phyloP scores from a whole-genome alignment of 2,888 invertebrate species.

The Mesopsocus fuscifrons region DNA sequence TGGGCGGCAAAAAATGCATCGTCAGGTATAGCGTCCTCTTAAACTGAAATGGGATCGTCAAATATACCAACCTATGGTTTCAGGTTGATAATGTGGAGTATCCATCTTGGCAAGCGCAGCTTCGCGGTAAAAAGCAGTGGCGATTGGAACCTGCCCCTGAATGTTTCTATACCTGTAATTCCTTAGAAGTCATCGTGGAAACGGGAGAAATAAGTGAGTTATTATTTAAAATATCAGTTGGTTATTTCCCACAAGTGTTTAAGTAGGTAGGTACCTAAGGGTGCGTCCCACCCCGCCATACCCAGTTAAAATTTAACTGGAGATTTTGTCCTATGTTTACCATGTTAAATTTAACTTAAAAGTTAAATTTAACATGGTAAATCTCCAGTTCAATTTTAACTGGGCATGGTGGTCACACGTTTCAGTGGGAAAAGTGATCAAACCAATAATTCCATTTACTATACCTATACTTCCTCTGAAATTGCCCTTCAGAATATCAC shows the following conservation, averaged over 20 bases:
- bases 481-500: too few species aligned
- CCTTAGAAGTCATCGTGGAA: conserved; percentile 48
- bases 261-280: neutral
- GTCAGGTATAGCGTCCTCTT: too few species aligned
- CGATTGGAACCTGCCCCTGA: conserved; percentile 81
- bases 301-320: neutral
- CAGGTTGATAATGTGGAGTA: conserved; percentile 85
- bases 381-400: too few species aligned
- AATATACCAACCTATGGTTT: neutral
- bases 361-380: too few species aligned
- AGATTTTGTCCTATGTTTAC: neutral
- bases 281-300: too few species aligned
- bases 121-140: conserved; percentile 78
- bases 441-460: too few species aligned
- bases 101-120: conserved; percentile 95
- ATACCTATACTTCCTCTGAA: too few species aligned
- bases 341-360: neutral
- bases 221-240: neutral
- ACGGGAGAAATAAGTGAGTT: conserved; percentile 80
- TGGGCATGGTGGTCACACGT: too few species aligned
- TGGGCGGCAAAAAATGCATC: too few species aligned
- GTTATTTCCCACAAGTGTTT: conserved; percentile 1
- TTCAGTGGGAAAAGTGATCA: too few species aligned
- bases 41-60: too few species aligned
- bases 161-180: conserved; percentile 59